These are phyloP conservation scores for Heteractis magnifica DNA, from an alignment of 92 coral and sea anemone genomes.

Conservation along the genomic window DNA sequence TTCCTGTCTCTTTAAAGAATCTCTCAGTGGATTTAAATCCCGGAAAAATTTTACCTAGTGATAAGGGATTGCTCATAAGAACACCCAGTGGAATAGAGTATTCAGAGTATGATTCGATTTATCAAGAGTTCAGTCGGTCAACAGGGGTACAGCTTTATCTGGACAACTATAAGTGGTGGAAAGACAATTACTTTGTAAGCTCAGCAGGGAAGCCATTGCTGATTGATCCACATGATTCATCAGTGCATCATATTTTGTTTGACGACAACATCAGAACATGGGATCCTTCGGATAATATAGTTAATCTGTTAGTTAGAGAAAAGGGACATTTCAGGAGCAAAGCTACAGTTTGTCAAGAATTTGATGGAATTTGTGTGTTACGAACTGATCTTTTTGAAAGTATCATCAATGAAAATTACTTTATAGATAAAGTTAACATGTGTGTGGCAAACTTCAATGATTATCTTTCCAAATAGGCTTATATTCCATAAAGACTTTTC, in stretches of 20 bases:
- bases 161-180: conserved; percentile 77
- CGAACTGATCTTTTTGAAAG: conserved; percentile 72
- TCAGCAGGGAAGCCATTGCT: conserved; percentile 69
- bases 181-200: conserved; percentile 38
- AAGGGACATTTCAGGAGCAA: conserved; percentile 23
- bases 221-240: conserved; percentile 48
- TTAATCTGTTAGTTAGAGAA: conserved; percentile 48
- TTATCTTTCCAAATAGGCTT: conserved; percentile 13
- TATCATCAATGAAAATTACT: conserved; percentile 65
- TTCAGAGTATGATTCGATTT: conserved; percentile 33
- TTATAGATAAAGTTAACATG: conserved; percentile 57
- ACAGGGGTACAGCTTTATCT: conserved; percentile 60
- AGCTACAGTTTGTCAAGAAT: conserved; percentile 11
- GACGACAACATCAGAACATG: conserved; percentile 81
- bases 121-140: conserved; percentile 46
- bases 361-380: conserved; percentile 62
- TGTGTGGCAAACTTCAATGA: conserved; percentile 61
- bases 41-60: conserved; percentile 47
- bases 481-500: neutral
- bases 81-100: conserved; percentile 23
- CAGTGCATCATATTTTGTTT: conserved; percentile 78
- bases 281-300: conserved; percentile 71
- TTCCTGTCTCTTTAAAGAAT: conserved; percentile 16
- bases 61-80: conserved; percentile 35
- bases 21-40: conserved; percentile 40